These are phyloP conservation scores for Carabus problematicus DNA, from an alignment of 2,888 invertebrate genomes.

Conservation along the genomic window DNA sequence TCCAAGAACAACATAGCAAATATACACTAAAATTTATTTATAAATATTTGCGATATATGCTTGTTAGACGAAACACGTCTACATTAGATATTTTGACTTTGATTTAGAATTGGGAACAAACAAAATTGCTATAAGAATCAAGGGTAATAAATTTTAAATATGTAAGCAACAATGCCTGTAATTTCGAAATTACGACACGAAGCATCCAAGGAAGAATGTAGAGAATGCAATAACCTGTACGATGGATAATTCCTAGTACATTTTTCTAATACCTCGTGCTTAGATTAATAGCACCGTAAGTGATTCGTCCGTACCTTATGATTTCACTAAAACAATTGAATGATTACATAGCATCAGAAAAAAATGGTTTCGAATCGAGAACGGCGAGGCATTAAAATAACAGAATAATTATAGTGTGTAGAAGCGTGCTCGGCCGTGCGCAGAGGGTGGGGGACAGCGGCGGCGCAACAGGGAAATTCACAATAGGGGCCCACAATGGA, in stretches of 20 bases:
- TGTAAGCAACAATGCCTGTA: background rate
- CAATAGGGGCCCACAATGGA: no score
- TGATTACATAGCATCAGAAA: slow-evolving; percentile 38
- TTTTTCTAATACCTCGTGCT: slow-evolving; percentile 13
- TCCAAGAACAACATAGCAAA: no score
- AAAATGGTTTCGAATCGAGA: slow-evolving; percentile 39
- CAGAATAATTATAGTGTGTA: slow-evolving; percentile 39
- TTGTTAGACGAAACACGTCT: background rate
- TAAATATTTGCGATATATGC: background rate
- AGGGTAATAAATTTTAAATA: background rate
- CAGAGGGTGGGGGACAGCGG: slow-evolving; percentile 29
- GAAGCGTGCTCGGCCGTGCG: slow-evolving; percentile 29
- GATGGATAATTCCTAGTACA: slow-evolving; percentile 2
- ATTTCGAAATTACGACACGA: no score
- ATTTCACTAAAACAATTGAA: slow-evolving; percentile 42
- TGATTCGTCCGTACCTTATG: slow-evolving; percentile 40
- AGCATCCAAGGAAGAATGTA: slow-evolving; percentile 3
- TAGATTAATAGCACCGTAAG: slow-evolving; percentile 40
- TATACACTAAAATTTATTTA: no score
- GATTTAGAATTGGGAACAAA: no score
- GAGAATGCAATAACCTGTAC: slow-evolving; percentile 10
- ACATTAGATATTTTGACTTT: background rate
- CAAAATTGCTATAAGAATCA: background rate
- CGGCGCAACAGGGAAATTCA: slow-evolving; percentile 12
- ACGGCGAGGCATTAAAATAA: slow-evolving; percentile 38